These are phyloP conservation scores for Diplodus puntazzo DNA, from an alignment of 2,797 vertebrate genomes.

Conservation along the genomic window DNA sequence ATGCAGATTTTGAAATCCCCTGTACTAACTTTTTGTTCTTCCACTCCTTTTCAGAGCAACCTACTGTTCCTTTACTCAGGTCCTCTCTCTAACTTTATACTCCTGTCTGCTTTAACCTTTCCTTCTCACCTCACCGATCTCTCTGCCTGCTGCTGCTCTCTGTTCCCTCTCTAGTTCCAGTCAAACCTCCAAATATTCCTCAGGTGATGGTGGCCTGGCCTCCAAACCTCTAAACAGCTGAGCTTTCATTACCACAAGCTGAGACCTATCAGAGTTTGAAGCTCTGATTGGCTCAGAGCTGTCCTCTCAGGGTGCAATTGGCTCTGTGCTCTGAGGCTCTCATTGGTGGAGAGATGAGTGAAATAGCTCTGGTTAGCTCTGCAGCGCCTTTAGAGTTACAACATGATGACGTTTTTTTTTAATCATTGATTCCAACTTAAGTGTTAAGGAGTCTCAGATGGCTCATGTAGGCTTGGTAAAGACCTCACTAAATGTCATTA, in stretches of 20 bases:
- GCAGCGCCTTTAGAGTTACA: not conserved
- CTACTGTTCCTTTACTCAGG: not conserved
- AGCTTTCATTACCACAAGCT: conserved; percentile 65
- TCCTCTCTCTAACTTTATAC: not conserved
- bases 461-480: not conserved
- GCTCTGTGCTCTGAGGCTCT: not conserved
- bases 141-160: not conserved
- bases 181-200: not conserved
- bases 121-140: not conserved
- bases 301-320: conserved; percentile 41
- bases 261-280: conserved; percentile 52
- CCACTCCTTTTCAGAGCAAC: not conserved
- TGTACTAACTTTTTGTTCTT: not conserved
- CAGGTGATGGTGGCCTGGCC: not conserved
- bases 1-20: not conserved
- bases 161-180: not conserved
- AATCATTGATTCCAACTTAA: not conserved
- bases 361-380: conserved; percentile 9
- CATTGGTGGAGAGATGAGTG: conserved; percentile 43
- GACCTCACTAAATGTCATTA: not conserved
- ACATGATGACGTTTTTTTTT: not conserved
- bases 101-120: not conserved
- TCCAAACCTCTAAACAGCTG: conserved; percentile 51
- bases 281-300: conserved; percentile 51
- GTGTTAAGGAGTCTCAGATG: not conserved